phyloP scores from a whole-genome alignment of 2,888 invertebrate genomes.

The Athripsodes cinereus region DNA sequence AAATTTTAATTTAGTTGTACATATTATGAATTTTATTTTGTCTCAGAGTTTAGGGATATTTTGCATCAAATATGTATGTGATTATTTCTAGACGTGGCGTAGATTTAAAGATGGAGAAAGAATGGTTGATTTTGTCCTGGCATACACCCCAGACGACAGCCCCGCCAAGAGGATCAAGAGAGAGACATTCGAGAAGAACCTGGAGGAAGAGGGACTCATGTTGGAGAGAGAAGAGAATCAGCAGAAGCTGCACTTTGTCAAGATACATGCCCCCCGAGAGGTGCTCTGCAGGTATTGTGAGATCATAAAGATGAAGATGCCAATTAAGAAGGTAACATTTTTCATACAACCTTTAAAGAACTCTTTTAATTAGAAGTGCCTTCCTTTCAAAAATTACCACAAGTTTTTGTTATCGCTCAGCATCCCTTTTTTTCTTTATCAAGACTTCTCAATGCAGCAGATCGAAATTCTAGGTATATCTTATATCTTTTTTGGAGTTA shows the following conservation, averaged over 20 bases:
- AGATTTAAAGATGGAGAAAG: constrained; percentile 48
- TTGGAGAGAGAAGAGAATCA: constrained; percentile 57
- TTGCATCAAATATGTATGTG: no score
- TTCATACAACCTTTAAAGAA: no score
- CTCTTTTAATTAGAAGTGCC: no score
- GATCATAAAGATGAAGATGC: constrained; percentile 69
- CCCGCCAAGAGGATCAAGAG: constrained; percentile 38
- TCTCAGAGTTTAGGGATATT: no score
- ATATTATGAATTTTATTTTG: no score
- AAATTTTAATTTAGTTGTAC: no score
- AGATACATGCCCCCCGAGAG: constrained; percentile 67
- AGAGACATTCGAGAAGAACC: constrained; percentile 54
- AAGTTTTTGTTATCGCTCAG: no score
- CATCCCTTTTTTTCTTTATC: no score
- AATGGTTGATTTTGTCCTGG: constrained; percentile 57
- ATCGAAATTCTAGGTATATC: no score
- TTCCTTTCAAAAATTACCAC: no score
- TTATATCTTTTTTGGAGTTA: no score
- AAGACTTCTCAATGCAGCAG: no score
- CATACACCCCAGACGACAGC: constrained; percentile 43
- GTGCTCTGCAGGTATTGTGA: constrained; percentile 68
- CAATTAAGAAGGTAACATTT: constrained; percentile 61
- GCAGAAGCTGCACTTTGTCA: constrained; percentile 59
- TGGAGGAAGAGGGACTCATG: constrained; percentile 54
- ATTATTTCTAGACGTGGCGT: constrained; percentile 42